A percentile compares a stretch with the other conserved stretches of the same genome.
These are phyloP conservation scores for Matsumurasca onukii DNA, from an alignment of 1,140 invertebrate genomes.

Conservation along the genomic window DNA sequence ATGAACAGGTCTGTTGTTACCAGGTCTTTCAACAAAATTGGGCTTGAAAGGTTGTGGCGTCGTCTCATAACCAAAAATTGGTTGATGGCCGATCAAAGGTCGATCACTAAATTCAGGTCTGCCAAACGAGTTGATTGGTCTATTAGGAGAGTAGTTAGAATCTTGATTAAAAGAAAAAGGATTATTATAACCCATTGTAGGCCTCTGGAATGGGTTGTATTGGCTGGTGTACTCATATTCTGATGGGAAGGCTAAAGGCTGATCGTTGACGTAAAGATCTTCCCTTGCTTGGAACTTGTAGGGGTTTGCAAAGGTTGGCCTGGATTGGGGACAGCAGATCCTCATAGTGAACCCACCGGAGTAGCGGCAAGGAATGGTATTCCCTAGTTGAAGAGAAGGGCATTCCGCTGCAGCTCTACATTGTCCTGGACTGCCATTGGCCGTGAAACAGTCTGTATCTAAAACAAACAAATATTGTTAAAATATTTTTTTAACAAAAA, in stretches of 20 bases:
- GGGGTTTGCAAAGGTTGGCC: neutral
- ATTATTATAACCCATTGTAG: neutral
- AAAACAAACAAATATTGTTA: no score
- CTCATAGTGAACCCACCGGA: neutral
- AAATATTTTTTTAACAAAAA: no score
- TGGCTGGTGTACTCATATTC: neutral
- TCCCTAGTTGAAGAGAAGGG: neutral
- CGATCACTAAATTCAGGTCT: no score
- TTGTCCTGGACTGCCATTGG: neutral
- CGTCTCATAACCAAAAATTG: no score
- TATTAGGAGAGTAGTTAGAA: neutral
- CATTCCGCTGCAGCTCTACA: constrained; percentile 7
- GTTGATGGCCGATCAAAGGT: no score
- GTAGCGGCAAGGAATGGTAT: neutral
- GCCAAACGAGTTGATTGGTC: no score
- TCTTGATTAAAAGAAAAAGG: neutral
- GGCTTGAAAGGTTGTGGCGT: no score
- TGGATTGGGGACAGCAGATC: neutral
- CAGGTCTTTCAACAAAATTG: no score
- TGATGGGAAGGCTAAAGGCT: neutral
- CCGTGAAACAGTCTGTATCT: constrained; percentile 3
- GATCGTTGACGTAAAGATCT: neutral
- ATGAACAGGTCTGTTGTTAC: no score
- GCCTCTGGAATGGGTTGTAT: neutral
- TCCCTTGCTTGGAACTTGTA: neutral